phyloP scores from a whole-genome alignment of 2,888 invertebrate genomes.

The Spodoptera exigua region DNA sequence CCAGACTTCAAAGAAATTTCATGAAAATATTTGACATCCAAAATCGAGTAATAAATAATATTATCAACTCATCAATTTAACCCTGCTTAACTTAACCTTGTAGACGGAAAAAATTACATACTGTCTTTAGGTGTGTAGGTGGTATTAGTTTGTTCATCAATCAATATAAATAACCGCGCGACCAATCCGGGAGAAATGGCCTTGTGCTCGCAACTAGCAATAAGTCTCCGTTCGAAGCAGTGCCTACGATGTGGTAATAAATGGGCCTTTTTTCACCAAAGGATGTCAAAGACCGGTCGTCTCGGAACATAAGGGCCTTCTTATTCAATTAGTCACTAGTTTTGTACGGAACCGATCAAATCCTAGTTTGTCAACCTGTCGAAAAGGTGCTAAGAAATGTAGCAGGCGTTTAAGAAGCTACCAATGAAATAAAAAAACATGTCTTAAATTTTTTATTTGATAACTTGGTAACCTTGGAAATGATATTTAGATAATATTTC shows the following conservation, averaged over 20 bases:
- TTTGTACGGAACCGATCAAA: constrained; percentile 61
- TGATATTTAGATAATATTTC: too few species aligned
- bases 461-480: too few species aligned
- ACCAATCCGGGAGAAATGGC: constrained; percentile 52
- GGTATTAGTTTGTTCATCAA: constrained; percentile 35
- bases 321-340: constrained; percentile 70
- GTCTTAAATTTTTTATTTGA: too few species aligned
- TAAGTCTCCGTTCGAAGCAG: constrained; percentile 55
- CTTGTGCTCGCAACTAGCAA: constrained; percentile 44
- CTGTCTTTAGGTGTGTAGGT: background rate
- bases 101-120: constrained; percentile 1
- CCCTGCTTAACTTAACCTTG: constrained; percentile 12
- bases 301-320: constrained; percentile 55
- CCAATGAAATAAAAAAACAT: too few species aligned
- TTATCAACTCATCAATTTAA: too few species aligned
- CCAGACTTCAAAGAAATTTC: too few species aligned
- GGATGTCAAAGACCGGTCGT: constrained; percentile 41
- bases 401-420: background rate
- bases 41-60: too few species aligned
- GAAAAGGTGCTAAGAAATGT: constrained; percentile 39
- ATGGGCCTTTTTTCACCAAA: constrained; percentile 51
- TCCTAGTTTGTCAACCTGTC: constrained; percentile 50
- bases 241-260: constrained; percentile 53
- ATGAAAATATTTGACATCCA: too few species aligned
- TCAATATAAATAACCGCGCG: constrained; percentile 49